Conservation (phyloP, 2,113 vertebrate species). For the Coracopsis vasa region DNA sequence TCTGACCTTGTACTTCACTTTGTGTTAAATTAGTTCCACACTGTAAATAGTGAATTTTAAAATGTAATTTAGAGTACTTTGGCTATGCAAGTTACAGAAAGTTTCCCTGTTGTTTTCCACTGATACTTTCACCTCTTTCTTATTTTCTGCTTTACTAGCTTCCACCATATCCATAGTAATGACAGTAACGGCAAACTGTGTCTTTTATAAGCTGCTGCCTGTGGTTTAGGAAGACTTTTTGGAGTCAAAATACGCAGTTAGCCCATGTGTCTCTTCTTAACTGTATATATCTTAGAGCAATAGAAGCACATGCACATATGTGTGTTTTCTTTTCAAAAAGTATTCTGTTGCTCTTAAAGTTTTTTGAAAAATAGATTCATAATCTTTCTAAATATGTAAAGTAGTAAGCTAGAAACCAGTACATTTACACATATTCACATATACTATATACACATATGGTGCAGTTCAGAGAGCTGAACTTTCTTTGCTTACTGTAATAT, state of each 20-base stretch:
- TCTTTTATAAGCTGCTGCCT: background rate
- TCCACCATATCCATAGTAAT: background rate
- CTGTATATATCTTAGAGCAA: background rate
- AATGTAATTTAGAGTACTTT: background rate
- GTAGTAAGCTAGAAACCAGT: background rate
- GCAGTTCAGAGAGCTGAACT: background rate
- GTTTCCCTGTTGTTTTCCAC: background rate
- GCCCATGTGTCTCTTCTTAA: background rate
- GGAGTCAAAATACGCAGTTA: background rate
- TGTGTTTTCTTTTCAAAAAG: background rate
- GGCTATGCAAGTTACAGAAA: background rate
- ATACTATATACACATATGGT: background rate
- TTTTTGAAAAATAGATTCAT: background rate
- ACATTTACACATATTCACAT: background rate
- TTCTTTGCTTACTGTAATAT: background rate
- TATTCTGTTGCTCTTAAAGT: background rate
- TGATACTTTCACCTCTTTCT: background rate
- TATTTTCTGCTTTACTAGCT: background rate
- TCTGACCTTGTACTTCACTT: background rate
- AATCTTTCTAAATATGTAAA: background rate
- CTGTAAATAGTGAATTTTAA: background rate
- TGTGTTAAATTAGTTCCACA: background rate
- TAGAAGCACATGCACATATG: background rate
- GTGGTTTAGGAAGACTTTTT: background rate
- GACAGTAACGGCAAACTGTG: background rate